Base-by-base conservation (phyloP, 2,113 vertebrate species). In the Perca fluviatilis region DNA sequence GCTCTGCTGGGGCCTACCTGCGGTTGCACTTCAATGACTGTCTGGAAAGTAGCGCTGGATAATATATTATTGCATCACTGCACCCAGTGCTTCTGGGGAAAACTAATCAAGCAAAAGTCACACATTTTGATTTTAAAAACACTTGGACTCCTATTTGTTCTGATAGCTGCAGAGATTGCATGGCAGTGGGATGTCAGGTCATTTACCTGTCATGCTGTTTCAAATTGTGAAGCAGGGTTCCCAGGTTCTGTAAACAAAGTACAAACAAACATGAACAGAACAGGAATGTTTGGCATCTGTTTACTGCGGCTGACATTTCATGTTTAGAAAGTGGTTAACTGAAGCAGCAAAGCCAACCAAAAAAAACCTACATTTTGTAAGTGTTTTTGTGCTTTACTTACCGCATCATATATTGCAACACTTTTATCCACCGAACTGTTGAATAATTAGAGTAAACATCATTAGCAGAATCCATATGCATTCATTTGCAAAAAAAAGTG, bases 371-470 rank as follows among this genome's bases (percentile, higher is more conserved):
- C 2, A 63, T 15, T 36, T 33, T 21, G 14, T 13, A 5, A 75
- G 15, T n/a, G 47, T 14, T 7, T 23, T 50, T 60, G 12, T 30
- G 69, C 36, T 64, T 79, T 40, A 97, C 97, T 97, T 92, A 98
- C 97, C 25, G 86, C 93, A 79, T 97, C 94, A 80, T 95, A 92
- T 70, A 98, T 77, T 43, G 96, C 91, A 62, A 97, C 95, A 13
- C 93, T 94, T 88, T 98, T 97, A 95, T 98, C 97, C 93, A 99
- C 95, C 43, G 97, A 98, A 25, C 97, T 98, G 93, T 56, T 87
- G 92, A 93, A 84, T 83, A 84, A 89, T 18, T 30, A 30, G 23
- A 91, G 64, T n/a, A 61, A 6, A 4, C 3, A 50, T 82, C 3
- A 49, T 84, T 64, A 40, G n/a, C 12, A 68, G 16, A 56, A 47